Percentiles rank a stretch among this genome's conserved stretches.
Evolutionary conservation across 2,888 invertebrate genomes (phyloP).

Genomic region (Beris morrisii): DNA sequence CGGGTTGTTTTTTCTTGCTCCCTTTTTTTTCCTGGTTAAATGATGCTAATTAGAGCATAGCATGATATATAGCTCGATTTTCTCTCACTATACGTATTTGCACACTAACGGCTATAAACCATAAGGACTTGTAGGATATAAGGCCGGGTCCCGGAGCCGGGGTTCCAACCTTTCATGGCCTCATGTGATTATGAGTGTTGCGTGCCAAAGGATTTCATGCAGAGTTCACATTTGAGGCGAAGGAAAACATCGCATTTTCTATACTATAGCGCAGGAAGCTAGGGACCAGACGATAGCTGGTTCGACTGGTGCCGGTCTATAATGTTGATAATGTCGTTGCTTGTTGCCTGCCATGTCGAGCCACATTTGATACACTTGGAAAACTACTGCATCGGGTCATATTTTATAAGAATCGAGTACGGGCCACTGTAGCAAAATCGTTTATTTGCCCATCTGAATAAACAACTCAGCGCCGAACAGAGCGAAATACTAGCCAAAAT

Average conservation of each 20-base stretch:
- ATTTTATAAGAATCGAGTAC: conserved; percentile 18
- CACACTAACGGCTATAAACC: background rate
- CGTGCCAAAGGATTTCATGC: conserved; percentile 32
- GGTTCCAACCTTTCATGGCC: conserved; percentile 27
- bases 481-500: conserved; percentile 9
- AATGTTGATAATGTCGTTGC: background rate
- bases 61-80: conserved; percentile 23
- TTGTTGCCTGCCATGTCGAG: conserved; percentile 4
- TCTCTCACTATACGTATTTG: conserved; percentile 11
- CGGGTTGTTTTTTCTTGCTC: background rate
- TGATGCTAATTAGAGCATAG: conserved; percentile 31
- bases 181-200: conserved; percentile 31
- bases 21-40: conserved; percentile 14
- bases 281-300: background rate
- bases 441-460: conserved; percentile 27
- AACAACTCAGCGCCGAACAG: conserved; percentile 7
- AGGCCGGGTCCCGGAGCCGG: conserved; percentile 2
- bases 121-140: conserved; percentile 8
- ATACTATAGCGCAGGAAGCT: background rate
- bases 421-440: background rate
- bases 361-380: conserved; percentile 23
- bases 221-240: conserved; percentile 13
- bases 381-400: conserved; percentile 32
- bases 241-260: conserved; percentile 15
- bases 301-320: conserved; percentile 1